Evolutionary conservation across 1,140 invertebrate genomes (phyloP).

Genomic region (Heliothis virescens): DNA sequence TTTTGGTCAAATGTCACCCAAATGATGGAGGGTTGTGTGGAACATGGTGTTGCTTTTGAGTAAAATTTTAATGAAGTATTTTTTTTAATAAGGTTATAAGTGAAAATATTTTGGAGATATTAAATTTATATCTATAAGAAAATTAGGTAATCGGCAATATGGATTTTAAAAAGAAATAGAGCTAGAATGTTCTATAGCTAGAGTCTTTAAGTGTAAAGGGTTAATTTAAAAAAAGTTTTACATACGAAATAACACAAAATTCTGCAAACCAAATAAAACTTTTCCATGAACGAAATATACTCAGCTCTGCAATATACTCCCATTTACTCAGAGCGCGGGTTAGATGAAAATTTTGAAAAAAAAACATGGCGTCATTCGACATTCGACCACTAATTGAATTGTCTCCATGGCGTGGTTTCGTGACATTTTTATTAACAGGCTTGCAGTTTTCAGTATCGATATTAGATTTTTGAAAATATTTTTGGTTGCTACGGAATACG

Average conservation of each 20-base stretch:
- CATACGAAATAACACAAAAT: too few relatives aligned
- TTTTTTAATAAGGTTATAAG: too few relatives aligned
- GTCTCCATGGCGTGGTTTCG: background rate
- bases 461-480: conserved; percentile 27
- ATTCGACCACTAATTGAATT: conserved; percentile 32
- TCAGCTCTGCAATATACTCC: conserved; percentile 15
- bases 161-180: too few relatives aligned
- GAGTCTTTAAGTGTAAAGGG: too few relatives aligned
- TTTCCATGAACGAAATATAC: background rate
- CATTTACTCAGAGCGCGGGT: background rate
- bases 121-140: too few relatives aligned
- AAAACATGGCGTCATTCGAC: background rate
- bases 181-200: too few relatives aligned
- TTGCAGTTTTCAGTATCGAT: background rate
- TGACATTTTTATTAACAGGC: conserved; percentile 20
- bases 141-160: too few relatives aligned
- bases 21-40: background rate
- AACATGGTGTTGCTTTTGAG: too few relatives aligned
- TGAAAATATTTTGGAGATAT: too few relatives aligned
- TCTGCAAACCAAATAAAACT: background rate
- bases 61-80: too few relatives aligned
- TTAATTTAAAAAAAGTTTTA: too few relatives aligned
- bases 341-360: conserved; percentile 17
- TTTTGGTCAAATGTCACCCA: conserved; percentile 2
- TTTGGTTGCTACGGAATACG: background rate